Conservation (phyloP, 2,888 invertebrate genomes). For the Halocaridina rubra region DNA sequence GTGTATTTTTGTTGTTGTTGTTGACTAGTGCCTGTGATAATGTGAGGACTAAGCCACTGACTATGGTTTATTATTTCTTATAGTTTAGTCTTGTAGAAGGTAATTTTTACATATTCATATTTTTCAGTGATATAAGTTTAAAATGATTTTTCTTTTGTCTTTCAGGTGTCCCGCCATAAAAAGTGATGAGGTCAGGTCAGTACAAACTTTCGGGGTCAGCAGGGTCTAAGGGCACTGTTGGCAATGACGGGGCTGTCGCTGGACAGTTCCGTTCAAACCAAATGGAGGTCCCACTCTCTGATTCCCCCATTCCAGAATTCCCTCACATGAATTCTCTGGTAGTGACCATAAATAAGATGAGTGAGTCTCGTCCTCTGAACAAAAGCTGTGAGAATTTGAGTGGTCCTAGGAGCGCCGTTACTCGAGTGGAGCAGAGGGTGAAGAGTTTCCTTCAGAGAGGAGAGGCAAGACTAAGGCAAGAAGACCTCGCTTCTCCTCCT, state of each 20-base stretch:
- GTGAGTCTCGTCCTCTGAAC: background rate
- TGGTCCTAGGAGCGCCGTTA: background rate
- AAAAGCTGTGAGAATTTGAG: slow-evolving; percentile 34
- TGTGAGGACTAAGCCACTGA: too few relatives aligned
- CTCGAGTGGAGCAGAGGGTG: slow-evolving; percentile 33
- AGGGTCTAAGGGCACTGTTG: background rate
- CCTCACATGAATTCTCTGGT: slow-evolving; percentile 46
- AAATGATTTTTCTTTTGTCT: background rate
- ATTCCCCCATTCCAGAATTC: background rate
- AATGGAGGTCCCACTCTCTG: slow-evolving; percentile 12
- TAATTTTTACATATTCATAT: background rate
- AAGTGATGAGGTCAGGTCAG: slow-evolving; percentile 53
- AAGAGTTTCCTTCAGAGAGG: slow-evolving; percentile 38
- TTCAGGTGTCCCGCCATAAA: slow-evolving; percentile 18
- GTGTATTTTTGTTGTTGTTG: too few relatives aligned
- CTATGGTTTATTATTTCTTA: too few relatives aligned
- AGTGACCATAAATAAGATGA: slow-evolving; percentile 11
- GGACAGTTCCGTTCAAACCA: slow-evolving; percentile 37
- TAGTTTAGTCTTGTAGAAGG: too few relatives aligned
- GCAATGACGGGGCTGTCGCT: background rate
- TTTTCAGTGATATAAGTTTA: background rate
- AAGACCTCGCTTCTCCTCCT: background rate
- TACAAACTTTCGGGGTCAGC: slow-evolving; percentile 44
- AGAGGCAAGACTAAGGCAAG: slow-evolving; percentile 14
- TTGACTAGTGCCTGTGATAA: too few relatives aligned